These are phyloP conservation scores for Symphodus melops DNA, from an alignment of 2,113 vertebrate genomes.

Conservation along the genomic window DNA sequence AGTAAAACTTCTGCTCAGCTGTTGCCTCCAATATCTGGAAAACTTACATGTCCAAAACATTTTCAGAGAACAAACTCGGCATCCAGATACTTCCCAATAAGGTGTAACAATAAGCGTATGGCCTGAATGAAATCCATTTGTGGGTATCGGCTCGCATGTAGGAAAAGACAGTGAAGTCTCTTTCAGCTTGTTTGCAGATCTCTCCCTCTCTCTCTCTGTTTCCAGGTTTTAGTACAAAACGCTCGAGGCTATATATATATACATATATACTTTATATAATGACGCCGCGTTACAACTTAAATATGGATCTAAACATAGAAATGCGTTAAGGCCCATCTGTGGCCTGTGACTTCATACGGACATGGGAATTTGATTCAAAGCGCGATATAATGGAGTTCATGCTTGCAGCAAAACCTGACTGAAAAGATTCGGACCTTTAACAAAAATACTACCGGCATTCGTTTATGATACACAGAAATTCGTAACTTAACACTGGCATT, in stretches of 20 bases:
- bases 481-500: too few relatives aligned
- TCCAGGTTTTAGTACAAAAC: slow-evolving; percentile 38
- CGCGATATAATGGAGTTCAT: not conserved
- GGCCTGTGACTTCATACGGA: not conserved
- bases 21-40: slow-evolving; percentile 44
- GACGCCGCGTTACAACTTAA: not conserved
- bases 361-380: slow-evolving; percentile 21
- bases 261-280: too few relatives aligned
- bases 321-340: slow-evolving; percentile 4
- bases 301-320: not conserved
- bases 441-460: not conserved
- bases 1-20: slow-evolving; percentile 15
- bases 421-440: not conserved
- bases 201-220: slow-evolving; percentile 35
- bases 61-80: slow-evolving; percentile 4
- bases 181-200: slow-evolving; percentile 80
- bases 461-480: not conserved
- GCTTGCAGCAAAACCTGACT: not conserved
- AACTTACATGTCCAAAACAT: slow-evolving; percentile 62
- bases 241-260: slow-evolving; percentile 2
- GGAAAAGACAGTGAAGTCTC: slow-evolving; percentile 48
- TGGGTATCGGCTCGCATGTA: slow-evolving; percentile 38
- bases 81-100: slow-evolving; percentile 19
- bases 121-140: slow-evolving; percentile 76
- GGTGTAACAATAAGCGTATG: slow-evolving; percentile 48